Percentiles rank a stretch among this genome's conserved stretches.
phyloP scores from a whole-genome alignment of 2,888 invertebrate genomes.

The Cremastinae sp. region DNA sequence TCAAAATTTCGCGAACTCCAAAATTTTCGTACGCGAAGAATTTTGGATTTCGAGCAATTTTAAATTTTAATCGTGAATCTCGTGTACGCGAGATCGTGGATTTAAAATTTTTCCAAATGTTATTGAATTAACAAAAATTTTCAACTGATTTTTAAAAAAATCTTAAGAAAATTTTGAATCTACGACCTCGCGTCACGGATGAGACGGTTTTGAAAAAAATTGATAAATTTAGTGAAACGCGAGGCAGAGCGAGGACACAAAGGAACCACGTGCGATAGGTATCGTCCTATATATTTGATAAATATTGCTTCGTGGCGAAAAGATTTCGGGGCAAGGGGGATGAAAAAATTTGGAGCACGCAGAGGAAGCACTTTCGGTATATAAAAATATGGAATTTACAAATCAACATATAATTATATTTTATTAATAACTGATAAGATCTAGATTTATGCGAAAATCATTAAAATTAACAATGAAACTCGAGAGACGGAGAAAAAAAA shows the following conservation, averaged over 20 bases:
- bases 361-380: slow-evolving; percentile 71
- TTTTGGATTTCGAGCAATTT: slow-evolving; percentile 22
- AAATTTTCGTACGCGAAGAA: slow-evolving; percentile 56
- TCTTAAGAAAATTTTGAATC: not conserved
- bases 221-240: not conserved
- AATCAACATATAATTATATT: slow-evolving; percentile 69
- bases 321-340: slow-evolving; percentile 4
- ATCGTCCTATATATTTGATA: slow-evolving; percentile 75
- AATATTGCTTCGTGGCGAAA: slow-evolving; percentile 72
- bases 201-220: slow-evolving; percentile 37
- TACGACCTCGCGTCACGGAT: slow-evolving; percentile 35
- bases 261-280: slow-evolving; percentile 67
- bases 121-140: not conserved
- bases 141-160: not conserved
- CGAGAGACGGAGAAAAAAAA: slow-evolving; percentile 52
- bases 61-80: slow-evolving; percentile 16
- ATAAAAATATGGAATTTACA: slow-evolving; percentile 33
- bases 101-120: slow-evolving; percentile 8
- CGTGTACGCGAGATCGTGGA: slow-evolving; percentile 44
- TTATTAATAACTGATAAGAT: slow-evolving; percentile 75
- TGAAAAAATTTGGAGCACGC: slow-evolving; percentile 73
- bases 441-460: slow-evolving; percentile 67
- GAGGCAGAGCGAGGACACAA: slow-evolving; percentile 31
- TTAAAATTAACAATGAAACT: slow-evolving; percentile 62
- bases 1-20: slow-evolving; percentile 71